phyloP scores from a whole-genome alignment of 2,888 invertebrate genomes.

The Sympetrum striolatum region DNA sequence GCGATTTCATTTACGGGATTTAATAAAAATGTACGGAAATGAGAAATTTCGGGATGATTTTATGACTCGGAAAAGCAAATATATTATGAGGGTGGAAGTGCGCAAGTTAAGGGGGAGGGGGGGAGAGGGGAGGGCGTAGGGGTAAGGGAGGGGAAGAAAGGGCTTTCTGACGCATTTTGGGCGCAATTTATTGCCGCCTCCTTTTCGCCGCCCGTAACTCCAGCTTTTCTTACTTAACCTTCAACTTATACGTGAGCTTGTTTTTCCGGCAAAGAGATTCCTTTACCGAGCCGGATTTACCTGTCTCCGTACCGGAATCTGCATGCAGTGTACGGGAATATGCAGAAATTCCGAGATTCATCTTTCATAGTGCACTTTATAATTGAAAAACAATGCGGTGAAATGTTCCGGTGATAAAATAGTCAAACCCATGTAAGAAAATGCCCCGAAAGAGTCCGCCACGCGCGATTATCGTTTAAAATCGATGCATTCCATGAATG shows the following conservation, averaged over 20 bases:
- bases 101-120: not conserved
- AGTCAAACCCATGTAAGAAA: no score
- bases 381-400: no score
- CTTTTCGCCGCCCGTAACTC: not conserved
- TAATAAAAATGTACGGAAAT: not conserved
- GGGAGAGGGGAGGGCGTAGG: no score
- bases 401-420: no score
- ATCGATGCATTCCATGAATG: no score
- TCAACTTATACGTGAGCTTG: not conserved
- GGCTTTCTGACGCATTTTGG: not conserved
- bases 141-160: not conserved
- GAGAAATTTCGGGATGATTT: not conserved
- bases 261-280: not conserved
- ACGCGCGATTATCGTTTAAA: no score
- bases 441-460: no score
- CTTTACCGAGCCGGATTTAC: no score
- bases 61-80: not conserved
- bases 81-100: not conserved
- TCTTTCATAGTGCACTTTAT: no score
- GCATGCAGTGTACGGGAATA: no score
- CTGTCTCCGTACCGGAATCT: no score
- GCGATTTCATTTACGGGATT: not conserved
- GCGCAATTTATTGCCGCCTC: not conserved
- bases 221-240: not conserved
- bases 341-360: no score